A percentile compares a stretch with the other conserved stretches of the same genome.
Conservation (phyloP, 2,888 invertebrate genomes). For the Phengaris arion region DNA sequence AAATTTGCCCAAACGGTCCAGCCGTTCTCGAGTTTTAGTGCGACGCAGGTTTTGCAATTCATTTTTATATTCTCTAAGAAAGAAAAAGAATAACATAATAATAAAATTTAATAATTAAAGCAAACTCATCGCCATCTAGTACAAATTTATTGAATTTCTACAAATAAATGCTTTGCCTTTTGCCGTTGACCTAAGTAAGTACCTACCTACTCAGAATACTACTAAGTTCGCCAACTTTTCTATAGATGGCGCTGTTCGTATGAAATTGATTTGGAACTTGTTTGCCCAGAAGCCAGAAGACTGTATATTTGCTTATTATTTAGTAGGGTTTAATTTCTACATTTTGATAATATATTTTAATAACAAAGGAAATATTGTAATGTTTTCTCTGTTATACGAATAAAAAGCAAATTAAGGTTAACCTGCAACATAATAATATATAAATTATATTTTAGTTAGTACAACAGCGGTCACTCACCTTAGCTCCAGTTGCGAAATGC, state of each 20-base stretch:
- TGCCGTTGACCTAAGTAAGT: background rate
- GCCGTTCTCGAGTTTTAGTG: too few relatives aligned
- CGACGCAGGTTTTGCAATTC: too few relatives aligned
- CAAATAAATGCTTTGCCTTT: background rate
- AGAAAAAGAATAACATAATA: too few relatives aligned
- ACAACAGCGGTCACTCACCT: slow-evolving; percentile 6
- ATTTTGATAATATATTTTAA: too few relatives aligned
- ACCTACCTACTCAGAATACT: background rate
- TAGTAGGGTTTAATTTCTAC: too few relatives aligned
- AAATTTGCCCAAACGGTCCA: too few relatives aligned
- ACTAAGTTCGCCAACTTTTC: background rate
- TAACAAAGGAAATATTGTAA: too few relatives aligned
- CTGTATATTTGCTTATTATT: background rate
- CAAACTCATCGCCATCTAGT: background rate
- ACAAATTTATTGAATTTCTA: background rate
- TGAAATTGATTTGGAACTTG: background rate
- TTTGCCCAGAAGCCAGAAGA: background rate
- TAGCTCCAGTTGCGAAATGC: background rate
- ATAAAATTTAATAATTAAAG: too few relatives aligned
- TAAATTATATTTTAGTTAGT: too few relatives aligned
- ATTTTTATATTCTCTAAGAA: too few relatives aligned
- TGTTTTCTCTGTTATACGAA: background rate
- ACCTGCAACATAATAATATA: background rate
- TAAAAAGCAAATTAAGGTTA: background rate
- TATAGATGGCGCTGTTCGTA: background rate